Evolutionary conservation across 2,888 invertebrate genomes (phyloP).

Genomic region (Amiota mariae): DNA sequence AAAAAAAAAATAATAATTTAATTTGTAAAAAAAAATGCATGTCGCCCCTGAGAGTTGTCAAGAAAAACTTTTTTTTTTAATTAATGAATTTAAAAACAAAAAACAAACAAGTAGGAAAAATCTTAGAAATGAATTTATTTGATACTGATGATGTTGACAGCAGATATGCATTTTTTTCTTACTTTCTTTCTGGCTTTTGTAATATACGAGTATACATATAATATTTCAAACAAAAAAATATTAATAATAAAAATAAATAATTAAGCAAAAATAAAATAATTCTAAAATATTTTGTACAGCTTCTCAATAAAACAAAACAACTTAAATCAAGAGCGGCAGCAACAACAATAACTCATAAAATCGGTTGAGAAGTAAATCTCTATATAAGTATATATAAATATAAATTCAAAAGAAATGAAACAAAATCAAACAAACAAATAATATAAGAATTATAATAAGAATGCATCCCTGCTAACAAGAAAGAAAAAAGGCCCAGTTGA

Average conservation of each 20-base stretch:
- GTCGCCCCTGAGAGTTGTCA: background rate
- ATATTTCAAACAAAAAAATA: background rate
- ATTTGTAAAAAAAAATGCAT: background rate
- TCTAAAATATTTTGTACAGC: background rate
- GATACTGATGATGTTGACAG: background rate
- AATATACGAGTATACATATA: no score
- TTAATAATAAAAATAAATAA: background rate
- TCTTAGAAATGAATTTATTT: slow-evolving; percentile 4
- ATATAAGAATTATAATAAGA: background rate
- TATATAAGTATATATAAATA: background rate
- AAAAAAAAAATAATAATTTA: no score
- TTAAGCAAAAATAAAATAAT: background rate
- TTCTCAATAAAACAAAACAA: background rate
- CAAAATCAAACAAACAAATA: background rate
- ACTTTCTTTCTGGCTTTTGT: background rate
- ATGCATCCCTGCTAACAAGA: no score
- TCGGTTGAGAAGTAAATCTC: background rate
- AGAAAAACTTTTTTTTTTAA: background rate
- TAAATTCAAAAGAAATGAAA: background rate
- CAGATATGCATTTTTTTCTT: background rate
- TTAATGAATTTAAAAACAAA: background rate
- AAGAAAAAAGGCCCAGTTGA: no score
- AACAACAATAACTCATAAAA: background rate
- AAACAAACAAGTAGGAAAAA: background rate
- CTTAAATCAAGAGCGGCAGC: background rate